Conservation (phyloP, 2,797 vertebrate species). For the Jordanella pulchra region DNA sequence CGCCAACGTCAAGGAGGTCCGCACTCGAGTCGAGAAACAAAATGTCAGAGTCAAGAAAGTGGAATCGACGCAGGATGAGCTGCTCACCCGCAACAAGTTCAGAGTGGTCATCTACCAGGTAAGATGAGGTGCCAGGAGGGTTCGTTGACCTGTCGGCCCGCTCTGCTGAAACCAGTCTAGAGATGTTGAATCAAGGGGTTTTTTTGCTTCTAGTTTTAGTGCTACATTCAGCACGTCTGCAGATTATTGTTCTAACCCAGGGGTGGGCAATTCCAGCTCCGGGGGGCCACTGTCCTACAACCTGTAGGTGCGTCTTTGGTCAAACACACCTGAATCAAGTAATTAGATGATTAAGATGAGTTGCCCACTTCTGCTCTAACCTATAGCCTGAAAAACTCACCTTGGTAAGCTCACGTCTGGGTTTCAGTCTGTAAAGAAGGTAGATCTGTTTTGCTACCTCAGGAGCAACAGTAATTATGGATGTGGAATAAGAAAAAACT, state of each 20-base stretch:
- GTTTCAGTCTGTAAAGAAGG: not conserved
- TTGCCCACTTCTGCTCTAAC: not conserved
- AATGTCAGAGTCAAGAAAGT: slow-evolving; percentile 88
- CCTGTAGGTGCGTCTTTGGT: too few relatives aligned
- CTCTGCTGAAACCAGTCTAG: not conserved
- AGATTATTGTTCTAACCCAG: too few relatives aligned
- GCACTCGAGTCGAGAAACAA: slow-evolving; percentile 91
- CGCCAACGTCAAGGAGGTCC: slow-evolving; percentile 93
- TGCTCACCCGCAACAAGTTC: slow-evolving; percentile 97
- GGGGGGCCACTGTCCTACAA: too few relatives aligned
- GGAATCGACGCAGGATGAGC: slow-evolving; percentile 92
- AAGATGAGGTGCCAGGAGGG: slow-evolving; percentile 4
- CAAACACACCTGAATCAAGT: too few relatives aligned
- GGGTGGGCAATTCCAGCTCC: too few relatives aligned
- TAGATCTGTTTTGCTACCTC: not conserved
- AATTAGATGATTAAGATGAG: too few relatives aligned
- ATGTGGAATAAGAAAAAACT: slow-evolving; percentile 9
- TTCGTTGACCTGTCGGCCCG: not conserved
- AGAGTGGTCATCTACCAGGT: slow-evolving; percentile 98
- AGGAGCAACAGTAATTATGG: slow-evolving; percentile 22
- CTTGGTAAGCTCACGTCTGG: not conserved
- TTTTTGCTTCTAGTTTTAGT: too few relatives aligned
- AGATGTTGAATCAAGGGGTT: not conserved
- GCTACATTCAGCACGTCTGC: too few relatives aligned
- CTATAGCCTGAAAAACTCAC: not conserved